A percentile compares a stretch with the other conserved stretches of the same genome.
These are phyloP conservation scores for Cirrhinus molitorella DNA, from an alignment of 2,797 vertebrate species.

Conservation along the genomic window DNA sequence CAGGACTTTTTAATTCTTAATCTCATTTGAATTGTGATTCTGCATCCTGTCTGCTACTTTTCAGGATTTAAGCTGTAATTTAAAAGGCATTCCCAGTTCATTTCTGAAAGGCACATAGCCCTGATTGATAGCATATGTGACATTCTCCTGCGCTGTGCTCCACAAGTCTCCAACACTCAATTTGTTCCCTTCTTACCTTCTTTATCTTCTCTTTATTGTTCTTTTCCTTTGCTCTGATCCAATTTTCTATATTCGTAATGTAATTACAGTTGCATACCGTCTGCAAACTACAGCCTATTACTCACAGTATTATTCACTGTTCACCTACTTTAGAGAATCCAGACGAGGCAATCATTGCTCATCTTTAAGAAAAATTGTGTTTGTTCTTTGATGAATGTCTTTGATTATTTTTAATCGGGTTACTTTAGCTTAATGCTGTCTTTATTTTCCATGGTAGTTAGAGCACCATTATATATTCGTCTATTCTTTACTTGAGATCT, in stretches of 20 bases:
- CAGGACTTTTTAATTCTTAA: not conserved
- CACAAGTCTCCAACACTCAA: not conserved
- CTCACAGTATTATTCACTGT: constrained; percentile 26
- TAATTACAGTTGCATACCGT: constrained; percentile 12
- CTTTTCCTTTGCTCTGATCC: constrained; percentile 25
- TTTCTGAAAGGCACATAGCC: not conserved
- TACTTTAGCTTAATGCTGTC: not conserved
- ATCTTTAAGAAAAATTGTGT: not conserved
- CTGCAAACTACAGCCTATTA: constrained; percentile 25
- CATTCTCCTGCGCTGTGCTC: not conserved
- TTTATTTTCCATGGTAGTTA: not conserved
- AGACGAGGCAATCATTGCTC: not conserved
- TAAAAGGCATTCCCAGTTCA: not conserved
- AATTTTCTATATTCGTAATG: constrained; percentile 28
- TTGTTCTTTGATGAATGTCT: constrained; percentile 11
- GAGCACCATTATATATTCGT: not conserved
- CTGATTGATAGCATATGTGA: constrained; percentile 16
- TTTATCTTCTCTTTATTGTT: constrained; percentile 22
- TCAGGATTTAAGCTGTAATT: not conserved
- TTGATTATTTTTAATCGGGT: constrained; percentile 5
- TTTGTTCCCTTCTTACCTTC: not conserved
- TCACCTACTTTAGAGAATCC: constrained; percentile 20
- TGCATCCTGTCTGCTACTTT: not conserved
- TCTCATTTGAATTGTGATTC: not conserved
- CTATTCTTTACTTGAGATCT: not conserved